Percentiles rank a stretch among this genome's conserved stretches.
phyloP scores from a whole-genome alignment of 2,888 invertebrate genomes.

The Cephus nigrinus region DNA sequence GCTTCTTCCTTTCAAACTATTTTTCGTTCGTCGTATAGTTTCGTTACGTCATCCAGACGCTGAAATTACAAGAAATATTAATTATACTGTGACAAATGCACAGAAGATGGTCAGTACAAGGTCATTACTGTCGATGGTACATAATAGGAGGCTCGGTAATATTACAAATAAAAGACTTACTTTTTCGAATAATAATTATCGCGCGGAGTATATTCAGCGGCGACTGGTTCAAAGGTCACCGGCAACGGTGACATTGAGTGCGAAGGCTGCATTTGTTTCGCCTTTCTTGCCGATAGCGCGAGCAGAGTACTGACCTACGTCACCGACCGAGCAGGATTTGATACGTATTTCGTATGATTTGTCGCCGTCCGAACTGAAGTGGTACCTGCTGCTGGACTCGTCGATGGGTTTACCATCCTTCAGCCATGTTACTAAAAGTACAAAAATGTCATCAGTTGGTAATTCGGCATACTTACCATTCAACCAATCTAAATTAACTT shows the following conservation, averaged over 20 bases:
- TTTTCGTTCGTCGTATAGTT: neutral
- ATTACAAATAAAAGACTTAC: neutral
- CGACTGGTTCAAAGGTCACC: slow-evolving; percentile 66
- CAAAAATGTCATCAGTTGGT: neutral
- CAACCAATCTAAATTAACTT: neutral
- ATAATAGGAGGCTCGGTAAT: neutral
- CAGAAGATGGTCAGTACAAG: slow-evolving; percentile 27
- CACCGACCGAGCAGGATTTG: slow-evolving; percentile 77
- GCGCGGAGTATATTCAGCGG: neutral
- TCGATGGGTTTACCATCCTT: slow-evolving; percentile 93
- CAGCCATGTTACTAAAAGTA: slow-evolving; percentile 76
- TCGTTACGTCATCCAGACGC: slow-evolving; percentile 14
- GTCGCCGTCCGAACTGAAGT: slow-evolving; percentile 85
- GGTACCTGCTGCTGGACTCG: slow-evolving; percentile 81
- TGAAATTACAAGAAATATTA: slow-evolving; percentile 33
- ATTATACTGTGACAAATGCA: slow-evolving; percentile 25
- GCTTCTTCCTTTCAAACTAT: neutral
- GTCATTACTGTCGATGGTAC: neutral
- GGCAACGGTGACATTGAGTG: slow-evolving; percentile 79
- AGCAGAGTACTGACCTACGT: slow-evolving; percentile 90
- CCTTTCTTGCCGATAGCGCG: slow-evolving; percentile 88
- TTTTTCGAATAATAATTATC: neutral
- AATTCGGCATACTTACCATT: neutral
- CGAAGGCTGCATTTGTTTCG: slow-evolving; percentile 86
- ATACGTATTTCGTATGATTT: slow-evolving; percentile 84